These are phyloP conservation scores for Sarcophaga peregrina DNA, from an alignment of 1,140 invertebrate genomes.

Conservation along the genomic window DNA sequence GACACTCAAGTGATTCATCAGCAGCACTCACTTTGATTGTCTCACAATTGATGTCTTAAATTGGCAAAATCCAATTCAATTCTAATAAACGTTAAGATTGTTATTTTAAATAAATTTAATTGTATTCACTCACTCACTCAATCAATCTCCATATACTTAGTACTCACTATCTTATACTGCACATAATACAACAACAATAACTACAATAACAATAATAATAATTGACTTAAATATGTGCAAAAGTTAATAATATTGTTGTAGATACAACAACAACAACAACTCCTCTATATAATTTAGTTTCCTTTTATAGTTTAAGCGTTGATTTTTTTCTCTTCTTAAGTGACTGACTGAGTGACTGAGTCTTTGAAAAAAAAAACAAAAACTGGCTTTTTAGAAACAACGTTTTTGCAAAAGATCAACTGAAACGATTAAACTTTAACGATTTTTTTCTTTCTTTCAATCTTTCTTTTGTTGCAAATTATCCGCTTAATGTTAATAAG, in stretches of 20 bases:
- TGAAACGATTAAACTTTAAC: conserved; percentile 13
- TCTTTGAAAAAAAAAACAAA: neutral
- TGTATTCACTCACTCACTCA: neutral
- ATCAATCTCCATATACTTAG: conserved; percentile 5
- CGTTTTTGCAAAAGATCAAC: neutral
- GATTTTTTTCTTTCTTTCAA: neutral
- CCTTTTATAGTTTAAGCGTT: conserved; percentile 8
- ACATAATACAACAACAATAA: neutral
- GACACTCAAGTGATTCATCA: conserved; percentile 41
- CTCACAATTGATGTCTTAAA: conserved; percentile 5
- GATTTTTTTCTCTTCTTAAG: neutral
- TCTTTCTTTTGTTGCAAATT: neutral
- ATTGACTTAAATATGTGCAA: neutral
- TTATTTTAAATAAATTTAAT: neutral
- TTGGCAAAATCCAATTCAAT: neutral
- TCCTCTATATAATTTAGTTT: conserved; percentile 23
- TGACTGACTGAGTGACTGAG: neutral
- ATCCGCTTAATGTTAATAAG: neutral
- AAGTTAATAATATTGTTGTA: neutral
- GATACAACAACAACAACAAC: neutral
- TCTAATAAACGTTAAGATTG: neutral
- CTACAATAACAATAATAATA: conserved; percentile 9
- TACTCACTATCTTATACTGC: neutral
- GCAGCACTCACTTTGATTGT: conserved; percentile 41
- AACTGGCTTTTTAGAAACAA: neutral